Conservation (phyloP, 2,797 vertebrate genomes). For the Lerista edwardsae region DNA sequence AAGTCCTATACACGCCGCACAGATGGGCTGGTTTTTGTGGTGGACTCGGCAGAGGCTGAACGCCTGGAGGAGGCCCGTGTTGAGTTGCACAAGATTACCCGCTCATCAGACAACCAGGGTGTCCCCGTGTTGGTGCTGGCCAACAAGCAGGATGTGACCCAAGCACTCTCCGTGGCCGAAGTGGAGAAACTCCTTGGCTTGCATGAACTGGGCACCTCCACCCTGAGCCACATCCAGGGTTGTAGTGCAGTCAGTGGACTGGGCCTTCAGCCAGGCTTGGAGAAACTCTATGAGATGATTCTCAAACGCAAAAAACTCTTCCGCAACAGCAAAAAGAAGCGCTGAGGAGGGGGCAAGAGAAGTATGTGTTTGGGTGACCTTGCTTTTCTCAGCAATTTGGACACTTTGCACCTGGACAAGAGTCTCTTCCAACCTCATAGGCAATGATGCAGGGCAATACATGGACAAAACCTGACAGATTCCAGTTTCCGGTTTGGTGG, state of each 20-base stretch:
- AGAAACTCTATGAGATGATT: constrained; percentile 91
- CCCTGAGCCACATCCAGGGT: constrained; percentile 84
- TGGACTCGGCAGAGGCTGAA: constrained; percentile 86
- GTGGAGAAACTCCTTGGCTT: constrained; percentile 87
- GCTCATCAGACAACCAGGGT: constrained; percentile 89
- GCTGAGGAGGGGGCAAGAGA: constrained; percentile 70
- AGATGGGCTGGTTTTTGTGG: constrained; percentile 90
- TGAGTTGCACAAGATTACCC: constrained; percentile 88
- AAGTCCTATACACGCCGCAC: constrained; percentile 90
- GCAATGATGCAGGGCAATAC: not conserved
- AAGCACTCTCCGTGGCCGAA: constrained; percentile 79
- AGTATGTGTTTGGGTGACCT: not conserved
- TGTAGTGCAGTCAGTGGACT: constrained; percentile 89
- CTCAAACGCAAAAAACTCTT: constrained; percentile 86
- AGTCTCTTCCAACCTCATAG: not conserved
- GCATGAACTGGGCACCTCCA: constrained; percentile 82
- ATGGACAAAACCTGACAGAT: not conserved
- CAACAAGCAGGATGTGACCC: constrained; percentile 88
- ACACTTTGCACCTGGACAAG: not conserved
- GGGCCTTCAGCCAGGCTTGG: constrained; percentile 86
- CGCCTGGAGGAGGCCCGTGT: constrained; percentile 90
- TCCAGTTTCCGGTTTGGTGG: not conserved
- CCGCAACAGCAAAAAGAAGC: constrained; percentile 81
- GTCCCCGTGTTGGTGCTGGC: constrained; percentile 87
- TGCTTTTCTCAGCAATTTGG: not conserved